phyloP scores from a whole-genome alignment of 1,140 invertebrate genomes.

The Atta cephalotes region DNA sequence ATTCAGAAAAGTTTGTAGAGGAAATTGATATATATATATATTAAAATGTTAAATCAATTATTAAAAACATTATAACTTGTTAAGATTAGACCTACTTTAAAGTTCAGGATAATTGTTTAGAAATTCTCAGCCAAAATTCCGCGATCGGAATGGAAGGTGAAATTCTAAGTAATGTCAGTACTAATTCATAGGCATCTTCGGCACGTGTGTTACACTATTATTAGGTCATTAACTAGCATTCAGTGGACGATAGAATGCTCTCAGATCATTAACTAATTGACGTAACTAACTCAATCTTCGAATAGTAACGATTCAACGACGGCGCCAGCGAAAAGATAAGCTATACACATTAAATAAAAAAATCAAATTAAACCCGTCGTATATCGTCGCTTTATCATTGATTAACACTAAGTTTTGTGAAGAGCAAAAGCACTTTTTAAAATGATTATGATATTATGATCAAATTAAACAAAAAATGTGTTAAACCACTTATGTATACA shows the following conservation, averaged over 20 bases:
- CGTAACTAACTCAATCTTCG: background rate
- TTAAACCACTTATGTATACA: background rate
- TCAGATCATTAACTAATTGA: conserved; percentile 44
- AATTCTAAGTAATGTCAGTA: conserved; percentile 28
- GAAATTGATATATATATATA: background rate
- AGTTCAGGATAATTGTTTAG: background rate
- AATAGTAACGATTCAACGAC: conserved; percentile 22
- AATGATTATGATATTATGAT: background rate
- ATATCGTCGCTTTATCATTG: background rate
- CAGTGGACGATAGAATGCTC: conserved; percentile 5
- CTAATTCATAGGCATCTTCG: background rate
- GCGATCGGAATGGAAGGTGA: conserved; percentile 38
- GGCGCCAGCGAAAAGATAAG: conserved; percentile 31
- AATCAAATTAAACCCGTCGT: conserved; percentile 22
- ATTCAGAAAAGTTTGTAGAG: background rate
- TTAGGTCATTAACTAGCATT: conserved; percentile 52
- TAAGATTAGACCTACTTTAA: background rate
- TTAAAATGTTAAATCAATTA: conserved; percentile 1
- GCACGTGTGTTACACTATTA: conserved; percentile 22
- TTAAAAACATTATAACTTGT: background rate
- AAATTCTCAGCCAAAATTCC: conserved; percentile 17
- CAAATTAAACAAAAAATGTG: background rate
- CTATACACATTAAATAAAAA: background rate
- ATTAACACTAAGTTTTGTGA: background rate
- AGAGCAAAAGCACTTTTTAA: conserved; percentile 17